Percentiles rank a stretch among this genome's conserved stretches.
Conservation (phyloP, 2,888 invertebrate genomes). For the Seladonia tumulorum region DNA sequence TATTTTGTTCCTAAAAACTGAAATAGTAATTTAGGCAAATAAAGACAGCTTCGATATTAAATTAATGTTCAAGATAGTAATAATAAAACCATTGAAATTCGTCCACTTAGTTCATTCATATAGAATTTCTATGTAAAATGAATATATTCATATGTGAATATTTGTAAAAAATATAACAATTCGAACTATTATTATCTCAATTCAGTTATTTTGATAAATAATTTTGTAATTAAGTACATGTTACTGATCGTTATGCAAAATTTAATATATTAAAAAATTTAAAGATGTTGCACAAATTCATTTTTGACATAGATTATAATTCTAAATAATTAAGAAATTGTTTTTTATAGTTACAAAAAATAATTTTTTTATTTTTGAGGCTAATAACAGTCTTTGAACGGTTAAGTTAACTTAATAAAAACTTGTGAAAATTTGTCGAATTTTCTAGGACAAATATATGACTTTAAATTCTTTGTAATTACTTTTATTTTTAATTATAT, state of each 20-base stretch:
- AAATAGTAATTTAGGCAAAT: slow-evolving; percentile 35
- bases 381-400: slow-evolving; percentile 9
- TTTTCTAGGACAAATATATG: slow-evolving; percentile 12
- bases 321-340: slow-evolving; percentile 26
- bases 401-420: slow-evolving; percentile 7
- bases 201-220: slow-evolving; percentile 33
- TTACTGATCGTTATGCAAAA: slow-evolving; percentile 7
- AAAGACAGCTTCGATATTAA: slow-evolving; percentile 36
- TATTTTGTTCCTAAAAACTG: slow-evolving; percentile 20
- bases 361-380: slow-evolving; percentile 21
- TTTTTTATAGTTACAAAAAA: slow-evolving; percentile 6
- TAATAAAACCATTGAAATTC: slow-evolving; percentile 17
- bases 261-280: slow-evolving; percentile 23
- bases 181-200: slow-evolving; percentile 7
- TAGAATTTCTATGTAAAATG: slow-evolving; percentile 1
- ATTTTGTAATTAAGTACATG: slow-evolving; percentile 7
- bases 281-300: slow-evolving; percentile 46
- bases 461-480: slow-evolving; percentile 38
- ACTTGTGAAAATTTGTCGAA: slow-evolving; percentile 1
- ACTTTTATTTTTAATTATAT: slow-evolving; percentile 47
- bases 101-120: slow-evolving; percentile 28
- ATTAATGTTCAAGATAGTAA: slow-evolving; percentile 17
- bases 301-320: slow-evolving; percentile 19
- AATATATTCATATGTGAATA: neutral
- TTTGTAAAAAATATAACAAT: neutral